These are phyloP conservation scores for Ophion costatus DNA, from an alignment of 2,888 invertebrate species.

Conservation along the genomic window DNA sequence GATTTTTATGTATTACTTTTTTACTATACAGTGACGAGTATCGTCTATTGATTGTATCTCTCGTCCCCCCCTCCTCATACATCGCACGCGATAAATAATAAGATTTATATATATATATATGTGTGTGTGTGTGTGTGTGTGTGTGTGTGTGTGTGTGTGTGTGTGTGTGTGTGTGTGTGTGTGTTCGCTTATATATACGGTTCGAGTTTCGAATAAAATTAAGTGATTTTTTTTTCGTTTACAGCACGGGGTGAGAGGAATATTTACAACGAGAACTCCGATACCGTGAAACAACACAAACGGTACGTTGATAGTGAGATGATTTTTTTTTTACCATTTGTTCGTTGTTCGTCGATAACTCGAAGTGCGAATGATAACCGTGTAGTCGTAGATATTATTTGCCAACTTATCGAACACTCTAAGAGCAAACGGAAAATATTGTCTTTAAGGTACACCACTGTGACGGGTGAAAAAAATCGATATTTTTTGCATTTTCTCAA, in stretches of 20 bases:
- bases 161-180: constrained; percentile 31
- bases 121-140: constrained; percentile 23
- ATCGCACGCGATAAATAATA: constrained; percentile 65
- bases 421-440: constrained; percentile 49
- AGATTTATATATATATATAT: constrained; percentile 11
- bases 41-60: constrained; percentile 56
- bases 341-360: background rate
- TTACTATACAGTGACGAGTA: constrained; percentile 60
- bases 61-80: constrained; percentile 24
- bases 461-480: no score
- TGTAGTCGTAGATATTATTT: background rate
- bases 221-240: constrained; percentile 55
- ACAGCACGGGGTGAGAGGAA: constrained; percentile 64
- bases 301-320: constrained; percentile 14
- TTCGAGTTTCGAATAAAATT: constrained; percentile 59
- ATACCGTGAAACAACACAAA: constrained; percentile 5
- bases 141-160: constrained; percentile 44
- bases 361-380: background rate
- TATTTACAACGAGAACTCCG: constrained; percentile 62
- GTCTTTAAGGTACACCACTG: background rate
- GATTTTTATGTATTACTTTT: constrained; percentile 48
- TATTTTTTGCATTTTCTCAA: no score
- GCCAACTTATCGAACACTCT: constrained; percentile 4
- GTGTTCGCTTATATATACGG: background rate
- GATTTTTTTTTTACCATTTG: background rate